Base-by-base conservation (phyloP, 2,113 vertebrate species). In the Eurystomus gularis region DNA sequence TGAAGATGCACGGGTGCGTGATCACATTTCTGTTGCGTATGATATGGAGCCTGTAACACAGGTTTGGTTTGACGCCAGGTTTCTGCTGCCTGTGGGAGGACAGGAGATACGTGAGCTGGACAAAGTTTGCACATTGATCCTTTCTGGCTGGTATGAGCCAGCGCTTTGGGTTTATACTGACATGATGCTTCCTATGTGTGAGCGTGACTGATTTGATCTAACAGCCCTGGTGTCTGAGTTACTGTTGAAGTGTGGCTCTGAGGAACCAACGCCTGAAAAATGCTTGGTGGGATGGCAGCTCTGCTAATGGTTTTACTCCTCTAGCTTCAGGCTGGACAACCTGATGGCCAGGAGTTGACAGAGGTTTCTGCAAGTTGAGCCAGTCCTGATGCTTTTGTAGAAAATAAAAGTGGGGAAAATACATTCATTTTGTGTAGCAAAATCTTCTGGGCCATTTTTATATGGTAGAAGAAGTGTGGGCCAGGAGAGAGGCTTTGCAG, bases 181-280 rank as follows among this genome's bases (percentile, higher is more conserved):
- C 23, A 6, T n/a, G 44, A 52, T 42, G n/a, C 24, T 70, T 35
- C 20, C 49, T 21, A 20, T 42, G 1, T n/a, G 15, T 58, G 39
- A 69, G 23, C 26, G 4, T 15, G 54, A 28, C 11, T 51, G 2
- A n/a, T n/a, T 48, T 25, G 66, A 58, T 54, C 31, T 37, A 19
- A 31, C 6, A 39, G 19, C 44, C 11, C 13, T 0, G 0, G 29
- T 33, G n/a, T 18, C 49, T 42, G 42, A 37, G 35, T 35, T 20
- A 11, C 31, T 54, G 5, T 0, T 48, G 37, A 48, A 75, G 16
- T 17, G 48, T 24, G 42, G 26, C 26, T 69, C 4, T 60, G 48
- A 70, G 65, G 71, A 68, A 20, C 8, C 31, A 57, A 69, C 24
- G 28, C 17, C 57, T 64, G 55, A 49, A 58, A 81, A 52, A 57